These are phyloP conservation scores for Halisarca cf. caerulea DNA, from an alignment of 37 sponge, comb jelly and placozoan species.

Conservation along the genomic window DNA sequence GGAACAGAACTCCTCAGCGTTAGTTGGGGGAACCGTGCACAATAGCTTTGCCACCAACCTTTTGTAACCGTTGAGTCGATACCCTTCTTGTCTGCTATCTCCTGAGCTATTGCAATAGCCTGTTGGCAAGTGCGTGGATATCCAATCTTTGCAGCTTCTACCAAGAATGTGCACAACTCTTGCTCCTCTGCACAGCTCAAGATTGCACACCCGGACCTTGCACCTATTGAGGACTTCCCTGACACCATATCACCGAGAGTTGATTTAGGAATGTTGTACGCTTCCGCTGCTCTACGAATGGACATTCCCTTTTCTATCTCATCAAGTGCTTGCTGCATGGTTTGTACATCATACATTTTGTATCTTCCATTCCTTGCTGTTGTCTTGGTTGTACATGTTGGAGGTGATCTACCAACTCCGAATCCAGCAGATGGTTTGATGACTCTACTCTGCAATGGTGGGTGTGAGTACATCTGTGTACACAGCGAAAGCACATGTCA, in stretches of 20 bases:
- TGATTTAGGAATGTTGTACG: not conserved
- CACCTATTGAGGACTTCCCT: slow-evolving; percentile 14
- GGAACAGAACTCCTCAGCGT: slow-evolving; percentile 24
- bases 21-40: slow-evolving; percentile 32
- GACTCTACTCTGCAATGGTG: not conserved
- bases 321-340: not conserved
- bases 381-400: not conserved
- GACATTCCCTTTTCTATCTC: slow-evolving; percentile 10
- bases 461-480: slow-evolving; percentile 7
- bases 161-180: not conserved
- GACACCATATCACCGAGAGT: slow-evolving; percentile 20
- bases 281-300: slow-evolving; percentile 11
- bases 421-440: not conserved
- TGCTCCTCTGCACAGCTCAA: not conserved
- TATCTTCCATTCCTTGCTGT: not conserved
- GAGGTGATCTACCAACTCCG: not conserved
- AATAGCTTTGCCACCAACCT: slow-evolving; percentile 54
- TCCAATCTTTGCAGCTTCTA: slow-evolving; percentile 9
- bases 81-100: slow-evolving; percentile 24
- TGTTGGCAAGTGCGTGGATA: slow-evolving; percentile 29
- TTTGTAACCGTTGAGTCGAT: not conserved
- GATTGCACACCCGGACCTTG: not conserved
- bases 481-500: not conserved
- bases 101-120: slow-evolving; percentile 12
- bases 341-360: not conserved